A percentile compares a stretch with the other conserved stretches of the same genome.
Conservation (phyloP, 2,888 invertebrate species). For the Drosophila nr. perissopoda region DNA sequence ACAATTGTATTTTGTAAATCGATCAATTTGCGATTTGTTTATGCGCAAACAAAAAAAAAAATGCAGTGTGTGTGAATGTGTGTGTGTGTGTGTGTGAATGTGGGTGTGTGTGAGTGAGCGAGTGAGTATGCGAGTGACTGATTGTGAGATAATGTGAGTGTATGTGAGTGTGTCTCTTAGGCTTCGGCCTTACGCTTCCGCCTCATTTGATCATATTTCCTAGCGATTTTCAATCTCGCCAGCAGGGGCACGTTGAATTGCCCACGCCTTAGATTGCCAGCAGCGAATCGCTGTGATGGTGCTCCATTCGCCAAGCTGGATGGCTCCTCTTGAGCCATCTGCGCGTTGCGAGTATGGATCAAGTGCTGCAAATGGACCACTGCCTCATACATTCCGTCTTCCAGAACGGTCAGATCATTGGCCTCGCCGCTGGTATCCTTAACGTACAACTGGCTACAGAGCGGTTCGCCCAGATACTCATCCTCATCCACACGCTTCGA, state of each 20-base stretch:
- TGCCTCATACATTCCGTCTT: background rate
- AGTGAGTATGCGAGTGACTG: background rate
- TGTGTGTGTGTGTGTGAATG: background rate
- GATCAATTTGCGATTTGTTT: slow-evolving; percentile 62
- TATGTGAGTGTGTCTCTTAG: background rate
- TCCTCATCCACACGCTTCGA: slow-evolving; percentile 43
- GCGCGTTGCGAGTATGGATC: background rate
- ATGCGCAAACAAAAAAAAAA: slow-evolving; percentile 50
- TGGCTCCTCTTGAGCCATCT: background rate
- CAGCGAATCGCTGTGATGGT: background rate
- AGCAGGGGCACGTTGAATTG: background rate
- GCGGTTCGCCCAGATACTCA: slow-evolving; percentile 22
- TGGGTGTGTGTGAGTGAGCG: background rate
- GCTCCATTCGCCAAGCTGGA: background rate
- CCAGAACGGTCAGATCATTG: background rate
- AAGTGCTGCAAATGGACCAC: background rate
- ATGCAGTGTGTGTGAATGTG: slow-evolving; percentile 23
- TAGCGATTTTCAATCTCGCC: background rate
- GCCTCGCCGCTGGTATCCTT: background rate
- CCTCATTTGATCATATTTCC: background rate
- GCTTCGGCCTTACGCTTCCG: background rate
- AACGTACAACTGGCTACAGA: background rate
- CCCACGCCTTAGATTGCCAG: background rate
- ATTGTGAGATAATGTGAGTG: background rate
- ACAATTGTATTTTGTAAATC: slow-evolving; percentile 44